phyloP scores from a whole-genome alignment of 2,888 invertebrate genomes.

The Tenodera sinensis region DNA sequence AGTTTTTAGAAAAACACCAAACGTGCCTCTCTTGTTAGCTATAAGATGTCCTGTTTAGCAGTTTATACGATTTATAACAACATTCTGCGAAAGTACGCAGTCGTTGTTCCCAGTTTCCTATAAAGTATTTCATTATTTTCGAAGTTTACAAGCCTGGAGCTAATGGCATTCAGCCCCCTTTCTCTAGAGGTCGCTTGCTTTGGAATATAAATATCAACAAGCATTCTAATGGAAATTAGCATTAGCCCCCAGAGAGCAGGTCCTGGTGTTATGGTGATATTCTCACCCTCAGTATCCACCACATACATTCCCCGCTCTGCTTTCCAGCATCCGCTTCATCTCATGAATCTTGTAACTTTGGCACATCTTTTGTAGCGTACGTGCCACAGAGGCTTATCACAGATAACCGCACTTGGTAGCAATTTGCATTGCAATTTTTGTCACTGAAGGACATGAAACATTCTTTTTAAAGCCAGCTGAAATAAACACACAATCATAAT shows the following conservation, averaged over 20 bases:
- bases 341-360: not conserved
- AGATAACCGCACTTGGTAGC: too few relatives aligned
- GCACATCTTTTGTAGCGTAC: not conserved
- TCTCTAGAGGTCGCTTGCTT: not conserved
- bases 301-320: not conserved
- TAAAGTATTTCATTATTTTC: not conserved
- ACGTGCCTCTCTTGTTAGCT: not conserved
- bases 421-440: too few relatives aligned
- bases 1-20: too few relatives aligned
- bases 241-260: not conserved
- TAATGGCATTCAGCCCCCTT: not conserved
- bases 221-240: not conserved
- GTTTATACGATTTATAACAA: too few relatives aligned
- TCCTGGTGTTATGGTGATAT: not conserved
- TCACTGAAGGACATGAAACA: too few relatives aligned
- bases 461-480: too few relatives aligned
- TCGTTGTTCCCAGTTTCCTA: not conserved
- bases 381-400: not conserved
- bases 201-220: not conserved
- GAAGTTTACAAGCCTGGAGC: not conserved
- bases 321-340: not conserved
- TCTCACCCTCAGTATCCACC: not conserved
- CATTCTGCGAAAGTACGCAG: not conserved
- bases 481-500: too few relatives aligned
- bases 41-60: not conserved